These are phyloP conservation scores for Romanomermis culicivorax DNA, from an alignment of 2,888 invertebrate genomes.

Conservation along the genomic window DNA sequence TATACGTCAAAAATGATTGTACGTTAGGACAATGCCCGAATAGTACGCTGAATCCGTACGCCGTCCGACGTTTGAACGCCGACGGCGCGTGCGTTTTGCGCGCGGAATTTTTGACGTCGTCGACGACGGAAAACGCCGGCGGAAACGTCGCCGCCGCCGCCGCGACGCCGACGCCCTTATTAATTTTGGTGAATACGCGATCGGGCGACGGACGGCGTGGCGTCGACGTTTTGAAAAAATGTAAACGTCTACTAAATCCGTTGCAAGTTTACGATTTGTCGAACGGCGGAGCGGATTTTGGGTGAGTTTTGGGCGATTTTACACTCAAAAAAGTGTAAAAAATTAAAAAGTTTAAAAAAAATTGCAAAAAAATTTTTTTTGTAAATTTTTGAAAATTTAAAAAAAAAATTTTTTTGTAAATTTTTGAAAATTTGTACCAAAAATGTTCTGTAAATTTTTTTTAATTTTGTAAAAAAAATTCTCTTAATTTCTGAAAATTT, in stretches of 20 bases:
- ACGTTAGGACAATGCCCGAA: constrained; percentile 66
- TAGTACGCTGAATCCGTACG: constrained; percentile 78
- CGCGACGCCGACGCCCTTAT: constrained; percentile 48
- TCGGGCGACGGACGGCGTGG: constrained; percentile 97
- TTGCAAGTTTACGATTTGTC: constrained; percentile 93
- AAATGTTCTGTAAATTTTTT: too few species aligned
- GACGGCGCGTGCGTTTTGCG: too few species aligned
- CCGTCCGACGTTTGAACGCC: constrained; percentile 35
- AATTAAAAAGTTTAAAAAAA: background rate
- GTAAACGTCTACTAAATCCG: constrained; percentile 82
- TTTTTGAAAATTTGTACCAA: too few species aligned
- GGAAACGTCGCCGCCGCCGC: too few species aligned
- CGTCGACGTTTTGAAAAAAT: constrained; percentile 73
- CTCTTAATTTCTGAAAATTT: too few species aligned
- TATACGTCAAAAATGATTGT: too few species aligned
- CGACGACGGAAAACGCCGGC: too few species aligned
- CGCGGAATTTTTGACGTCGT: background rate
- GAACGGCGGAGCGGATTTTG: constrained; percentile 55
- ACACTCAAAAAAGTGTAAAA: background rate
- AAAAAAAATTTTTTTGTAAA: too few species aligned
- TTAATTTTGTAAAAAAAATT: too few species aligned
- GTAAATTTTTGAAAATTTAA: too few species aligned
- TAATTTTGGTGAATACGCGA: constrained; percentile 92
- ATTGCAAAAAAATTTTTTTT: too few species aligned
- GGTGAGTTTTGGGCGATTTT: constrained; percentile 39